Percentiles rank a stretch among this genome's conserved stretches.
These are phyloP conservation scores for Macropus fuliginosus DNA, from an alignment of 2,797 vertebrate genomes.

Conservation along the genomic window DNA sequence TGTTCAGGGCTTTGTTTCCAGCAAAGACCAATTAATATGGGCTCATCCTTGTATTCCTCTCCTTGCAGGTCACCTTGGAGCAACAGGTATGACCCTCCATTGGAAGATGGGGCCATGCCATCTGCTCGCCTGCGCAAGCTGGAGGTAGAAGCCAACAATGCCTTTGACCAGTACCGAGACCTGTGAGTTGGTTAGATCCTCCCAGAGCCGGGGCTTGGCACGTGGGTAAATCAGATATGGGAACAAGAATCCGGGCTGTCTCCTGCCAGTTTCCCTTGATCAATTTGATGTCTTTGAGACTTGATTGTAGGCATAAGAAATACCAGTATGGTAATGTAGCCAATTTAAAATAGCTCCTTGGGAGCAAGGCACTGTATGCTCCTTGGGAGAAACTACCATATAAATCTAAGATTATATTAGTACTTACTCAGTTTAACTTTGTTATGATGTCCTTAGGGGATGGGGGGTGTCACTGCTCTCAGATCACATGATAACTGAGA, in stretches of 20 bases:
- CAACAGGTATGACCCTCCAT: constrained; percentile 98
- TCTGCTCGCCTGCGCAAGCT: constrained; percentile 97
- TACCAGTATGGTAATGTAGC: background rate
- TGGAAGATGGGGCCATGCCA: constrained; percentile 99
- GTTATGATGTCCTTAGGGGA: background rate
- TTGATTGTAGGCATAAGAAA: background rate
- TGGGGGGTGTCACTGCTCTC: background rate
- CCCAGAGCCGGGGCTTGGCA: fast-evolving
- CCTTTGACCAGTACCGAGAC: constrained; percentile 99
- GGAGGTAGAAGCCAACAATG: constrained; percentile 99
- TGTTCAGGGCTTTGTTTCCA: fast-evolving
- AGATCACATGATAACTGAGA: background rate
- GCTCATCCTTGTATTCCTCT: background rate
- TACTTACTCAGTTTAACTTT: background rate
- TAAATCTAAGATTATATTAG: background rate
- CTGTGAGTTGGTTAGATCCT: constrained; percentile 89
- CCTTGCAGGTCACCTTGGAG: constrained; percentile 97
- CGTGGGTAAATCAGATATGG: fast-evolving
- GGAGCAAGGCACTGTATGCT: background rate
- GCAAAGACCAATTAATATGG: background rate
- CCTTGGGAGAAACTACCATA: constrained; percentile 9
- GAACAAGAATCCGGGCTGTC: background rate
- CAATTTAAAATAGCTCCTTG: background rate
- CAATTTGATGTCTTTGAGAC: background rate
- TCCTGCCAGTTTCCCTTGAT: constrained; percentile 2